Base-by-base conservation (phyloP, 2,888 invertebrate species). In the Aphodius granarius region DNA sequence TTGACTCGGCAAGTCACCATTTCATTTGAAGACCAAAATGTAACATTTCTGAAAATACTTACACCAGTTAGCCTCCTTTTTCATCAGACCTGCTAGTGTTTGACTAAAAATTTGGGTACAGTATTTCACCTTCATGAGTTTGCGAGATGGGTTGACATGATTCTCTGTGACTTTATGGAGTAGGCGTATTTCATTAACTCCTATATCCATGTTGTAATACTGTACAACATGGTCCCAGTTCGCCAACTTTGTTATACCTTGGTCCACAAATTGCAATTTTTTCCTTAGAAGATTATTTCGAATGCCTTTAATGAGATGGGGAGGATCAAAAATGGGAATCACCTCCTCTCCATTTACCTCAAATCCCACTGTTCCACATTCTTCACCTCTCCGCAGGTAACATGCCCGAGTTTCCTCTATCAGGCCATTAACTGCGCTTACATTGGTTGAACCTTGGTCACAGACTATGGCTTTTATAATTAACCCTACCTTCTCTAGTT, bases 81-180 rank as follows among this genome's bases (percentile, higher is more conserved):
- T n/a, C n/a, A n/a, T n/a, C n/a, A n/a, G n/a, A n/a, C n/a, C n/a
- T n/a, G n/a, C n/a, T n/a, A n/a, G 63, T 62, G 4, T 43, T 16
- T 68, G 63, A 13, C 71, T 74, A 13, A 74, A 63, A 4, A 71
- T 19, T 71, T 74, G 71, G n/a, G 71, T 63, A n/a, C 43, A 66
- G 15, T 74, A 18, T 18, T 21, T 66, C 15, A 74, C 68, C 19
- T 70, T 68, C 70, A 74, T 70, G n/a, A 17, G n/a, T 64, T 64
- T 20, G 2, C 15, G n/a, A n/a, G n/a, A n/a, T n/a, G n/a, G n/a
- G n/a, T n/a, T n/a, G n/a, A n/a, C n/a, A n/a, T n/a, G n/a, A n/a
- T n/a, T n/a, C n/a, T n/a, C n/a, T n/a, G n/a, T n/a, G n/a, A n/a
- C n/a, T n/a, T n/a, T n/a, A n/a, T n/a, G n/a, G n/a, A n/a, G n/a